Evolutionary conservation across 30 jellyfish, hydroid and myxozoan species (phyloP).

Genomic region (Aurelia aurita complex sp. Pacific): DNA sequence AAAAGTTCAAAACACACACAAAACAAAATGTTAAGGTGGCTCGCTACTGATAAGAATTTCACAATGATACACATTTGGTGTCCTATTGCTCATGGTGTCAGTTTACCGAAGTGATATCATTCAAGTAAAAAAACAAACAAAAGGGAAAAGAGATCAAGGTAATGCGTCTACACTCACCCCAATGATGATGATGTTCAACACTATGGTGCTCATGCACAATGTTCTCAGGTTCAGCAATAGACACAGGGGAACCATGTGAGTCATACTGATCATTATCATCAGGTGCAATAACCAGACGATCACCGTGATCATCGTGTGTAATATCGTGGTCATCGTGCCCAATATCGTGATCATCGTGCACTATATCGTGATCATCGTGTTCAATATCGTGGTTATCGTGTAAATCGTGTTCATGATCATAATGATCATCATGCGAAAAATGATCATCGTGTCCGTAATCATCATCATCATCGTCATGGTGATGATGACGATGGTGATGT

Average conservation of each 20-base stretch:
- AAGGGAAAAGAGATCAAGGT: not conserved
- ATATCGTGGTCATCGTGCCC: constrained; percentile 50
- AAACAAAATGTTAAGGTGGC: no score
- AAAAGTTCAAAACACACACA: no score
- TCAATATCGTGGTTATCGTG: constrained; percentile 11
- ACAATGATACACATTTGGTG: no score
- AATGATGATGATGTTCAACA: constrained; percentile 78
- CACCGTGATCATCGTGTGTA: constrained; percentile 2
- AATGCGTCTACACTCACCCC: constrained; percentile 16
- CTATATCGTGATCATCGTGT: not conserved
- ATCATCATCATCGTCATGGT: constrained; percentile 22
- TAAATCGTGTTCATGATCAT: not conserved
- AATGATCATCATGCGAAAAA: constrained; percentile 11
- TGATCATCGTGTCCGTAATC: constrained; percentile 13
- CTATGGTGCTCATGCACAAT: constrained; percentile 83
- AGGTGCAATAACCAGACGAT: constrained; percentile 36
- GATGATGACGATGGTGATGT: constrained; percentile 35
- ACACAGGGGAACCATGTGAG: constrained; percentile 49
- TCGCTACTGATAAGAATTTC: no score
- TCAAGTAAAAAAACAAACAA: no score
- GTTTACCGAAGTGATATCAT: no score
- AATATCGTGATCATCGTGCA: constrained; percentile 24
- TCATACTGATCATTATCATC: constrained; percentile 31
- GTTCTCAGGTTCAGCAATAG: constrained; percentile 75
- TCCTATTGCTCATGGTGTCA: no score